Percentiles rank a stretch among this genome's conserved stretches.
Evolutionary conservation across 1,140 invertebrate genomes (phyloP).

Genomic region (Meloidogyne chitwoodi): DNA sequence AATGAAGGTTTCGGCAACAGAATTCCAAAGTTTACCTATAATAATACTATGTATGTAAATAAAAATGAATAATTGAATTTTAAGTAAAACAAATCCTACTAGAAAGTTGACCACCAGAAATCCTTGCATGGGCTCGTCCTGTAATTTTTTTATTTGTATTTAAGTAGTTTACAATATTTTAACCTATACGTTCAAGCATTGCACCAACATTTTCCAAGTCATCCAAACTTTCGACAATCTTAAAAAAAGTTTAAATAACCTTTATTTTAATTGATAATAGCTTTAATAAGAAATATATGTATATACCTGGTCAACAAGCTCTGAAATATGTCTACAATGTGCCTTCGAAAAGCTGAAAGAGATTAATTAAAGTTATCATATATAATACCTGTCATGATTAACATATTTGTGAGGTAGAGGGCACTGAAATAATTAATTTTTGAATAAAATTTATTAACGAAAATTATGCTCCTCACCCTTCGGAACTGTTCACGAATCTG

Average conservation of each 20-base stretch:
- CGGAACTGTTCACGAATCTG: conserved; percentile 56
- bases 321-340: conserved; percentile 53
- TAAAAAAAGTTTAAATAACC: neutral
- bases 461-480: neutral
- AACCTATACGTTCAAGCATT: conserved; percentile 44
- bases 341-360: neutral
- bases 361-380: conserved; percentile 3
- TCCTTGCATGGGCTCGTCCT: conserved; percentile 50
- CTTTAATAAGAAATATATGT: conserved; percentile 14
- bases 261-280: too few species aligned
- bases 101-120: conserved; percentile 50
- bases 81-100: conserved; percentile 33
- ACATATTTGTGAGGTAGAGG: conserved; percentile 43
- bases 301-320: conserved; percentile 52
- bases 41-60: neutral
- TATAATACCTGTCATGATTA: conserved; percentile 56
- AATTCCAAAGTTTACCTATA: conserved; percentile 59
- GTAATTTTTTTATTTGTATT: neutral
- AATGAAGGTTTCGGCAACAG: conserved; percentile 58
- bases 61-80: conserved; percentile 22
- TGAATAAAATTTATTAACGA: neutral
- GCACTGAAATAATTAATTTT: conserved; percentile 14
- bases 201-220: conserved; percentile 47
- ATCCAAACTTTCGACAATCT: conserved; percentile 58
- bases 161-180: neutral